Conservation (phyloP, 1,140 invertebrate species). For the Cheumatopsyche charites region DNA sequence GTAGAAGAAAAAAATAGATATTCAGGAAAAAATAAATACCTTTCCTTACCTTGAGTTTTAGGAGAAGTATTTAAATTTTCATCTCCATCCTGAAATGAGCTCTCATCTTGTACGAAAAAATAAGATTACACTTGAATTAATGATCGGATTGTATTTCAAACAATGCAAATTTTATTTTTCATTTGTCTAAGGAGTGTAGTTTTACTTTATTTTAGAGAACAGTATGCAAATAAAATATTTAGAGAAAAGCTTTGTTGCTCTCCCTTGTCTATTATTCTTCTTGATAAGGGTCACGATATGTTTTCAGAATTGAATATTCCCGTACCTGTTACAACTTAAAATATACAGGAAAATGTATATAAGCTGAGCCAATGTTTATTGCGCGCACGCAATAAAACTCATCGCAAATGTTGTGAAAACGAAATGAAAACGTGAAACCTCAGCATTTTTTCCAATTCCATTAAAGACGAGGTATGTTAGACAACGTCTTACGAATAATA, state of each 20-base stretch:
- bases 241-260: constrained; percentile 28
- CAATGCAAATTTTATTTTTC: too few species aligned
- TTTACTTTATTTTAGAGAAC: constrained; percentile 8
- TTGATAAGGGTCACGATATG: constrained; percentile 37
- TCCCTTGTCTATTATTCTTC: constrained; percentile 31
- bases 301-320: constrained; percentile 36
- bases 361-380: background rate
- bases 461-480: background rate
- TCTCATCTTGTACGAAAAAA: too few species aligned
- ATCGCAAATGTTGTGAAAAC: constrained; percentile 23
- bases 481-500: background rate
- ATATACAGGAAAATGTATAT: constrained; percentile 13
- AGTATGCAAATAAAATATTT: constrained; percentile 24
- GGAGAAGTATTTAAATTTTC: background rate
- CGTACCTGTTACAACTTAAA: constrained; percentile 31
- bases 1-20: too few species aligned
- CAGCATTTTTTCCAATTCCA: constrained; percentile 17
- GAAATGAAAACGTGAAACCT: constrained; percentile 21
- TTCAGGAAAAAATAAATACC: background rate
- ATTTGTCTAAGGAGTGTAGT: background rate
- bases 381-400: constrained; percentile 7
- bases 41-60: background rate
- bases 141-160: too few species aligned
- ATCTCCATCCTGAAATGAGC: background rate
- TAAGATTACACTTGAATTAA: too few species aligned